Evolutionary conservation across 1,140 invertebrate species (phyloP), one percentile per base, ranked within the genome.

Genomic region (Drosophila orosa): DNA sequence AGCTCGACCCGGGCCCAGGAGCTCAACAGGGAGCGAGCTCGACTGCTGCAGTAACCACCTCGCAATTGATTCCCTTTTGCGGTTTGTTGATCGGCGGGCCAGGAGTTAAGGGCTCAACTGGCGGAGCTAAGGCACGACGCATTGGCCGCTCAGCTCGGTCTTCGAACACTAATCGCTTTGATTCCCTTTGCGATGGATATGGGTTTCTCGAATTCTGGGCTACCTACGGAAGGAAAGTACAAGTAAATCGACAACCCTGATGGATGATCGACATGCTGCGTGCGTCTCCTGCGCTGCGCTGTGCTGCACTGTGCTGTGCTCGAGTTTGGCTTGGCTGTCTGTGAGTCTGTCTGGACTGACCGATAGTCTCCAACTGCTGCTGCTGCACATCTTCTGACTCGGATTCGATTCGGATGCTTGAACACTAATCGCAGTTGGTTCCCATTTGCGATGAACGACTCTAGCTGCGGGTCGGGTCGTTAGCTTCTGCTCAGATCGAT

Each of bases 101-200:
- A 87, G 83, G 83, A 87, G 83, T 89, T 83, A 72, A 65, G 80
- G 72, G 61, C 83, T 87, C 83, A 87, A 87, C 83, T 87, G 83
- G 83, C 84, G 48, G 54, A 87, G 78, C 83, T 54, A 44, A 65
- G 71, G 68, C 67, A 42, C 58, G 60, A 67, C 78, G 17, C 80
- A 66, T 35, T 48, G 60, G 42, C 58, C 67, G 72, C 75, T 72
- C 67, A 74, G 85, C 73, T 74, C 62, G 48, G 72, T 76, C 83
- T 80, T 89, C 77, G 77, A 84, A 89, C 84, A 89, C 84, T 90
- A 84, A 89, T 89, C 84, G 84, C 84, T 80, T 89, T 89, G 84
- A 84, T 89, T 89, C 84, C 84, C 84, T 84, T 89, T 89, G 84
- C 84, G 83, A 87, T 89, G 83, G 80, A 89, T 62, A 31, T 73